Evolutionary conservation across 2,888 invertebrate species (phyloP).

Genomic region (Calameuta idolon): DNA sequence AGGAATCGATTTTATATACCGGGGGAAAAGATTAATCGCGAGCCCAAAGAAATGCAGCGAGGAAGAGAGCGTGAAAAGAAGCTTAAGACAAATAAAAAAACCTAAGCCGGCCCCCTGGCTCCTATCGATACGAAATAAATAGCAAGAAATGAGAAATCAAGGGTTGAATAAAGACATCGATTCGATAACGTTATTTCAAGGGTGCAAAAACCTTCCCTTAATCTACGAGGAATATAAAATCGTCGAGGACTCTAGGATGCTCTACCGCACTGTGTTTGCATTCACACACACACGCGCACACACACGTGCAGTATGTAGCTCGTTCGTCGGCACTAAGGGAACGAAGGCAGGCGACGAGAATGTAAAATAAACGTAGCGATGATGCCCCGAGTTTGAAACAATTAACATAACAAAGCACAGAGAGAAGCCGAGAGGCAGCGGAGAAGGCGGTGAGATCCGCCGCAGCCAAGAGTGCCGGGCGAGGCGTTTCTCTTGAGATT

Average conservation of each 20-base stretch:
- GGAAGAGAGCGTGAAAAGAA: not conserved
- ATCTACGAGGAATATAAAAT: not conserved
- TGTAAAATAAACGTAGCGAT: conserved; percentile 63
- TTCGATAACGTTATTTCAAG: not conserved
- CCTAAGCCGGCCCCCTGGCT: not conserved
- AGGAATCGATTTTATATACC: not conserved
- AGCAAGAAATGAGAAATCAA: not conserved
- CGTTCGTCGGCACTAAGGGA: not conserved
- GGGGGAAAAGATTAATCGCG: not conserved
- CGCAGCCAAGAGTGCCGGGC: conserved; percentile 34
- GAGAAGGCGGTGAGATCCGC: conserved; percentile 29
- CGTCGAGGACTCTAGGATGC: not conserved
- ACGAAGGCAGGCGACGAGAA: conserved; percentile 34
- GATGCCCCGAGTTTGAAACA: conserved; percentile 64
- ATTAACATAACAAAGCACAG: conserved; percentile 64
- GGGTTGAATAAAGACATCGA: not conserved
- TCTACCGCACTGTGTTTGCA: not conserved
- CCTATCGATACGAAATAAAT: conserved; percentile 3
- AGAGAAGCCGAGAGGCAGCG: conserved; percentile 33
- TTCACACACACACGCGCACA: too few relatives aligned
- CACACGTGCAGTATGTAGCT: not conserved
- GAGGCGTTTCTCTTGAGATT: conserved; percentile 58
- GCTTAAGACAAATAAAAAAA: conserved; percentile 4
- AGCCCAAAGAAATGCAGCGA: not conserved
- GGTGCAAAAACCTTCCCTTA: not conserved